phyloP scores from a whole-genome alignment of 2,797 vertebrate genomes.

The Pipistrellus kuhlii region DNA sequence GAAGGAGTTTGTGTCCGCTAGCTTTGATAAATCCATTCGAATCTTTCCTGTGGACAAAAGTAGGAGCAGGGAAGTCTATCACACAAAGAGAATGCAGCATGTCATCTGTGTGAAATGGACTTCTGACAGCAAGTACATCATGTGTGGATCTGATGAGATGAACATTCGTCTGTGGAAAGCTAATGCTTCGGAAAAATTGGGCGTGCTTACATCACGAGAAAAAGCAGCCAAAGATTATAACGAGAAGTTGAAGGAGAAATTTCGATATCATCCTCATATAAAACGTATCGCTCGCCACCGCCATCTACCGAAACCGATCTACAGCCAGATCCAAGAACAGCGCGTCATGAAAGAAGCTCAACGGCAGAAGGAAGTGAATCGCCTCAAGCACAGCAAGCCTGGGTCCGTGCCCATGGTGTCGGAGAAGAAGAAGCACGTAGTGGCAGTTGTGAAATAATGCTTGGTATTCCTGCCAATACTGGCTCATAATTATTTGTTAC shows the following conservation, averaged over 20 bases:
- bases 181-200: slow-evolving; percentile 96
- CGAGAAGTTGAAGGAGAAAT: slow-evolving; percentile 97
- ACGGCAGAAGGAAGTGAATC: slow-evolving; percentile 94
- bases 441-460: slow-evolving; percentile 94
- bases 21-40: slow-evolving; percentile 97
- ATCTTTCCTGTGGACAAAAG: slow-evolving; percentile 93
- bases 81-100: slow-evolving; percentile 99
- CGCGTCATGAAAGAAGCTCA: slow-evolving; percentile 93
- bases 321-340: slow-evolving; percentile 92
- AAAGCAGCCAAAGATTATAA: slow-evolving; percentile 92
- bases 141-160: slow-evolving; percentile 98
- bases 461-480: slow-evolving; percentile 18
- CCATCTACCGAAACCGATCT: slow-evolving; percentile 94
- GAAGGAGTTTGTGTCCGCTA: slow-evolving; percentile 97
- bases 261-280: slow-evolving; percentile 94
- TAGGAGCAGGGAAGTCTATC: slow-evolving; percentile 98
- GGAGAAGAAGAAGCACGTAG: slow-evolving; percentile 94
- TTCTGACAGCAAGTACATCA: slow-evolving; percentile 95
- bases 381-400: slow-evolving; percentile 96
- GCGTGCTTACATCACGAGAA: slow-evolving; percentile 93
- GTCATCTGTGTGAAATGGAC: slow-evolving; percentile 98
- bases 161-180: slow-evolving; percentile 99
- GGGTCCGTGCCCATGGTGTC: slow-evolving; percentile 91
- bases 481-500: slow-evolving; percentile 13
- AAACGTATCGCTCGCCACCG: slow-evolving; percentile 93